A percentile compares a stretch with the other conserved stretches of the same genome.
Evolutionary conservation across 2,888 invertebrate genomes (phyloP).

Genomic region (Seladonia tumulorum): DNA sequence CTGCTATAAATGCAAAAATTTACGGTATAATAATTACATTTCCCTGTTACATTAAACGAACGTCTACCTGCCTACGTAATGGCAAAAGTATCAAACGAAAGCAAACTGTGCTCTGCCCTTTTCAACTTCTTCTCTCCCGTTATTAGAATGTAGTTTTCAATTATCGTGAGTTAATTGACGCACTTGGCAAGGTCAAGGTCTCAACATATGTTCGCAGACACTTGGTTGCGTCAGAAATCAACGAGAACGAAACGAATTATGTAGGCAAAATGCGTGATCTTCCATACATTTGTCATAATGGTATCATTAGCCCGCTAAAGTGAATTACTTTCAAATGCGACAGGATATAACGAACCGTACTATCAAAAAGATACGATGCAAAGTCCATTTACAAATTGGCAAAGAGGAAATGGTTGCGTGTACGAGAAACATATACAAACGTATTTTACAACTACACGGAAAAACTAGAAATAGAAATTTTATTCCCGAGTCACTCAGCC

Average conservation of each 20-base stretch:
- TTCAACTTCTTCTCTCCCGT: not conserved
- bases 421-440: not conserved
- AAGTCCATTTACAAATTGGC: not conserved
- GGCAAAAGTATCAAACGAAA: not conserved
- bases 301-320: conserved; percentile 13
- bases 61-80: not conserved
- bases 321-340: not conserved
- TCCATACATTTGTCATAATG: conserved; percentile 17
- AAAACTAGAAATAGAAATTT: not conserved
- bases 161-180: conserved; percentile 71
- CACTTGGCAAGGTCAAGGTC: conserved; percentile 77
- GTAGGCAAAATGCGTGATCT: conserved; percentile 1
- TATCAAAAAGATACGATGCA: not conserved
- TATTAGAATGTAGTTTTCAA: not conserved
- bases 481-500: not conserved
- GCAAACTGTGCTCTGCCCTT: not conserved
- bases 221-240: conserved; percentile 74
- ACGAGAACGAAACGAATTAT: conserved; percentile 18
- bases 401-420: not conserved
- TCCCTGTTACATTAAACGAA: no score
- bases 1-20: not conserved
- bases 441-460: not conserved
- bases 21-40: not conserved
- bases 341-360: not conserved
- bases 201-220: conserved; percentile 14